Percentiles rank a stretch among this genome's conserved stretches.
phyloP scores from a whole-genome alignment of 1,140 invertebrate genomes.

The Trachymyrmex septentrionalis region DNA sequence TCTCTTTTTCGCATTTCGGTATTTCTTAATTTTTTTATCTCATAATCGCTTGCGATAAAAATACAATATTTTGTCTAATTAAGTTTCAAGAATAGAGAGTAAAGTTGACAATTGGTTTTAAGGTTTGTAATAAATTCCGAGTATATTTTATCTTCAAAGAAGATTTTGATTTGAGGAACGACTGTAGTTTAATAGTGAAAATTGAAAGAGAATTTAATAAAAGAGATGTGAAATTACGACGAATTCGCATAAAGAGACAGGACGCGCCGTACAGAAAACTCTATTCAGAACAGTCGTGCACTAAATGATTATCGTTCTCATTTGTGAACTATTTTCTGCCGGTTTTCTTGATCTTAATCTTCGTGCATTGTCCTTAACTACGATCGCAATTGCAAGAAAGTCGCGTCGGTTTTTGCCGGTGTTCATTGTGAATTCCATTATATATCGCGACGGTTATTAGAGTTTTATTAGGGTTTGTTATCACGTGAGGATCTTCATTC shows the following conservation, averaged over 20 bases:
- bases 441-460: background rate
- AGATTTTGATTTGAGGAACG: background rate
- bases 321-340: constrained; percentile 13
- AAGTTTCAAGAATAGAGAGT: background rate
- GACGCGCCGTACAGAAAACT: background rate
- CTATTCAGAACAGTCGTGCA: background rate
- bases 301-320: constrained; percentile 6
- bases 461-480: constrained; percentile 38
- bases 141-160: background rate
- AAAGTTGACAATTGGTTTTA: background rate
- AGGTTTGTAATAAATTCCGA: background rate
- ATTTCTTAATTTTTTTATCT: background rate
- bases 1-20: background rate
- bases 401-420: background rate
- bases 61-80: background rate
- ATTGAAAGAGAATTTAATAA: background rate
- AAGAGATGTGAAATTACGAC: background rate
- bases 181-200: background rate
- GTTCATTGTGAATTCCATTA: constrained; percentile 48
- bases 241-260: background rate
- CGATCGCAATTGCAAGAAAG: background rate
- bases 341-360: background rate
- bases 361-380: background rate
- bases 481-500: background rate
- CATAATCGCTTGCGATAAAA: background rate